Evolutionary conservation across 2,888 invertebrate species (phyloP), one percentile per base, ranked within the genome.

Genomic region (Spilosoma lubricipeda): DNA sequence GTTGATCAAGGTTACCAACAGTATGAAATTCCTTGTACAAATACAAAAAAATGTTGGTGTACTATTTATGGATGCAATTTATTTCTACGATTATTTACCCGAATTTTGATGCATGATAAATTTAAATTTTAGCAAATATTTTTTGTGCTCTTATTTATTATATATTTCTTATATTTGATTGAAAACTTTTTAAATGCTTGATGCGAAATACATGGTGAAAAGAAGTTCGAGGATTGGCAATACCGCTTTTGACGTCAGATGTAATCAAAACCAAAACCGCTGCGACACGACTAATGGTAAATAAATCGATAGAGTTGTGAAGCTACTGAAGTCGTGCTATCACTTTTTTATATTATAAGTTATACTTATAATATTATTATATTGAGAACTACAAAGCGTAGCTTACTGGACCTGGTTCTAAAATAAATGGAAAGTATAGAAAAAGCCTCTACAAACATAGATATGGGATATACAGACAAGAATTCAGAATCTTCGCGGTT

Each of bases 401-500:
- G 5, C 27, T 45, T 45, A 20, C 42, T 63, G 27, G 42, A 63
- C 23, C 23, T 59, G 39, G 23, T 45, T 63, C 63, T 33, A 63
- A 52, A 52, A 79, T 84, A 76, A 73, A 90, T 91, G 90, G 89
- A 88, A 77, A 81, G 77, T 70, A 76, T 85, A 72, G 78, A 85
- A 67, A 79, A 75, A 71, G 81, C 82, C 65, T 83, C 83, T 65
- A 79, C 77, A 63, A 85, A 82, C 48, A 23, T 74, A 36, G 76
- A 91, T 76, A 94, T 94, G 94, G 86, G 90, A 67, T 80, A 88
- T 52, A 77, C 85, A 68, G 92, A 94, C 56, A 89, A 86, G 85
- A 91, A 88, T 77, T 91, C 93, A 3, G 95, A 95, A 86, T 88
- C 91, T n/a, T 88, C 94, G 56, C 91, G 93, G 36, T 89, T 95